phyloP scores from a whole-genome alignment of 2,797 vertebrate species.

The Syndactyla subalaris region DNA sequence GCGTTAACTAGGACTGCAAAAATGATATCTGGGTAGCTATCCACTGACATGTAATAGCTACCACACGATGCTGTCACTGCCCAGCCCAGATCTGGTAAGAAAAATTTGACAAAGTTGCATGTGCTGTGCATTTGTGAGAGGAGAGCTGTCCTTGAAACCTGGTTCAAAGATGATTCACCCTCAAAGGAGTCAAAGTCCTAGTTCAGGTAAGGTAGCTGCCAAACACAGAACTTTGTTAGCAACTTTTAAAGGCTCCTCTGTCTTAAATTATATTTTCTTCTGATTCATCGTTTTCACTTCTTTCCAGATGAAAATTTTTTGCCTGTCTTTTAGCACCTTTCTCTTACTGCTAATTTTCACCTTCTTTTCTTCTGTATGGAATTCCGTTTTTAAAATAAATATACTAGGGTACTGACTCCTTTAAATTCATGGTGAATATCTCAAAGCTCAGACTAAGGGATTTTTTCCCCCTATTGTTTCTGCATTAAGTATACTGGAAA shows the following conservation, averaged over 20 bases:
- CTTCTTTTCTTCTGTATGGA: neutral
- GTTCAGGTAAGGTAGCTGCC: slow-evolving; percentile 51
- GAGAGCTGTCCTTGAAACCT: slow-evolving; percentile 56
- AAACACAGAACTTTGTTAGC: slow-evolving; percentile 25
- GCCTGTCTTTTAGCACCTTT: neutral
- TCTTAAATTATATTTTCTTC: neutral
- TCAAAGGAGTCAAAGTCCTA: slow-evolving; percentile 63
- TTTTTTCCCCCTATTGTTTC: neutral
- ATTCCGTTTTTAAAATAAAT: neutral
- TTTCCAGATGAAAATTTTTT: neutral
- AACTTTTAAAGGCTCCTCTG: slow-evolving; percentile 28
- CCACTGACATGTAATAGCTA: neutral
- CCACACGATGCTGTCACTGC: neutral
- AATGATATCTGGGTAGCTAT: neutral
- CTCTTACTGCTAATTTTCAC: neutral
- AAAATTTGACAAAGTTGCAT: slow-evolving; percentile 18
- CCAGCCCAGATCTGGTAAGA: neutral
- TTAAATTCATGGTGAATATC: neutral
- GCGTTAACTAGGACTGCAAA: neutral
- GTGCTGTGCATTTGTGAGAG: neutral
- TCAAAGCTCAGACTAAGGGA: neutral
- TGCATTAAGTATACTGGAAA: neutral
- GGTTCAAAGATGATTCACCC: slow-evolving; percentile 47
- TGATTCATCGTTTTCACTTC: neutral
- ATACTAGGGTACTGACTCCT: neutral